phyloP scores from a whole-genome alignment of 2,797 vertebrate genomes.

The Hypotaenidia okinawae region DNA sequence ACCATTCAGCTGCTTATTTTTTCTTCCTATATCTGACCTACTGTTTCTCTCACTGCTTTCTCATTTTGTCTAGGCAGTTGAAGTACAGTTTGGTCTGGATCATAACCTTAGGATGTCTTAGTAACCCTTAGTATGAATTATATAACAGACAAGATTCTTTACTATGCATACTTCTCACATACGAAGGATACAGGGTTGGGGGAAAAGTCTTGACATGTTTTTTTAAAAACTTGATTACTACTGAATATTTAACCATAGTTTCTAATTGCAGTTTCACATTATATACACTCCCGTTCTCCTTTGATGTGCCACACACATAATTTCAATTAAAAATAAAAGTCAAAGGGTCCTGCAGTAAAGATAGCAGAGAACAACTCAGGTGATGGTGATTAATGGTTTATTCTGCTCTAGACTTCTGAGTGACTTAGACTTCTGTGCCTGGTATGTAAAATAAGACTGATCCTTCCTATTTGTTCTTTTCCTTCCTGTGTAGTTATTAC shows the following conservation, averaged over 20 bases:
- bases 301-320: not conserved
- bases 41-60: not conserved
- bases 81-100: not conserved
- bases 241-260: not conserved
- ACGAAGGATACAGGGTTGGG: not conserved
- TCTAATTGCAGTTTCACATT: not conserved
- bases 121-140: not conserved
- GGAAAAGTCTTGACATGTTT: not conserved
- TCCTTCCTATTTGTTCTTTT: not conserved
- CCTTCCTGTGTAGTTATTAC: not conserved
- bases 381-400: not conserved
- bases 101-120: not conserved
- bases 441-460: not conserved
- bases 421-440: not conserved
- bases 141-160: not conserved
- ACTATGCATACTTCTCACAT: fast-evolving
- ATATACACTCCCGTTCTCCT: not conserved
- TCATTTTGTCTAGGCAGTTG: not conserved
- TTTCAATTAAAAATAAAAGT: not conserved
- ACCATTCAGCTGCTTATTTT: not conserved
- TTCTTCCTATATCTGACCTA: not conserved
- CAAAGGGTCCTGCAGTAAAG: not conserved
- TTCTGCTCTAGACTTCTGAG: not conserved
- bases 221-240: not conserved
- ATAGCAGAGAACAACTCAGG: not conserved